phyloP scores from a whole-genome alignment of 2,888 invertebrate genomes.

The Pyralis farinalis region DNA sequence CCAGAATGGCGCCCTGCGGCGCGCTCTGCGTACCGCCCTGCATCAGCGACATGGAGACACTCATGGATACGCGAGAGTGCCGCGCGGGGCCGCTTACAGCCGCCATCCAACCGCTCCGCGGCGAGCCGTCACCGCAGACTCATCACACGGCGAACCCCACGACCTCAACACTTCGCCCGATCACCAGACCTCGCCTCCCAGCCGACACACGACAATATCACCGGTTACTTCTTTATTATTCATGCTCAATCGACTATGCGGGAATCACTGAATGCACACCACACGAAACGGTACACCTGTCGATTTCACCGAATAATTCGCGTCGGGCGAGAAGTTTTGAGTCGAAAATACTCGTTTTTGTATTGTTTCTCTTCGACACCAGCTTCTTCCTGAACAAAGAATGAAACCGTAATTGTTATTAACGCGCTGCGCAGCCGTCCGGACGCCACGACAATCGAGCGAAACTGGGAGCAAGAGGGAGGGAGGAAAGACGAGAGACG shows the following conservation, averaged over 20 bases:
- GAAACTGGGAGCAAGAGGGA: conserved; percentile 58
- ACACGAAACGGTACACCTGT: conserved; percentile 53
- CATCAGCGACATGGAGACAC: conserved; percentile 90
- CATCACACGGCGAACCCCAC: conserved; percentile 61
- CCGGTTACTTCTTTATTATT: conserved; percentile 77
- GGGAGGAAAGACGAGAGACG: conserved; percentile 34
- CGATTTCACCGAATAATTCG: conserved; percentile 43
- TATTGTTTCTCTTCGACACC: conserved; percentile 32
- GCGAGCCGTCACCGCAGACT: conserved; percentile 75
- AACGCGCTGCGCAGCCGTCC: conserved; percentile 43
- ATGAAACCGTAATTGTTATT: conserved; percentile 58
- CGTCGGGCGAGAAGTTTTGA: conserved; percentile 23
- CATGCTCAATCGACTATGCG: conserved; percentile 75
- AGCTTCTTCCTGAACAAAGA: conserved; percentile 70
- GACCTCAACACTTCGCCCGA: conserved; percentile 49
- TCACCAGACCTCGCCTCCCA: conserved; percentile 65
- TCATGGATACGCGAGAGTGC: conserved; percentile 95
- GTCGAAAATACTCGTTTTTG: conserved; percentile 15
- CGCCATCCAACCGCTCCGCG: conserved; percentile 79
- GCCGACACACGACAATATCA: conserved; percentile 65
- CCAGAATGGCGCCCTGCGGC: conserved; percentile 86
- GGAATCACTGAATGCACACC: conserved; percentile 62
- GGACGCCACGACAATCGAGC: conserved; percentile 66
- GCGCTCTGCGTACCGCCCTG: conserved; percentile 87
- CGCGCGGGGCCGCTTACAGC: conserved; percentile 89